Base-by-base conservation (phyloP, 2,797 vertebrate genomes). In the Lepus oiostolus region DNA sequence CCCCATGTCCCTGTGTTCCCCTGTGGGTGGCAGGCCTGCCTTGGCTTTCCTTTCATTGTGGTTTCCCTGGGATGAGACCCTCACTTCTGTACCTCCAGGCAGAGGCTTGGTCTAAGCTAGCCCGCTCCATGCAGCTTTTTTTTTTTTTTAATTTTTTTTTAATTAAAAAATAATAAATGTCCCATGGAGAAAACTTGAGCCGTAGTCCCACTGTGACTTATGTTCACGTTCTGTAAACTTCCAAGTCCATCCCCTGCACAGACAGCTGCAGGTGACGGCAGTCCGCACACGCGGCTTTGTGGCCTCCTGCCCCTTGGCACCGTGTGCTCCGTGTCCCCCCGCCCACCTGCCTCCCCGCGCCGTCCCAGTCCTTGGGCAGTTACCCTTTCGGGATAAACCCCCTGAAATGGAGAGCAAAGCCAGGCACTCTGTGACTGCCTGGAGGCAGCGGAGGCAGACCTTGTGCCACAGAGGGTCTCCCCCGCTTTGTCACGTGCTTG, bases 51-150 rank as follows among this genome's bases (percentile, higher is more conserved):
- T 75, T 88, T 82, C 26, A 22, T 19, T 38, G 24, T 85, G 70
- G 85, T 80, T 92, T 88, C 88, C 47, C 17, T 82, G 93, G 70
- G 85, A 79, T 30, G 52, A 93, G 83, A 85, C 30, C 7, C 71
- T 90, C 17, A 60, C 32, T 68, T 82, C 63, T 21, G 6, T 24
- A 72, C 65, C 30, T 26, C 13, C 47, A 60, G 82, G 81, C 5
- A 35, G 76, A 62, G 24, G 77, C 67, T 71, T 38, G 35, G 82
- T 32, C 50, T 83, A 38, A 63, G 47, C 77, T 30, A 70, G 38
- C 14, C 22, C 10, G 4, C 28, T 13, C 35, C 38, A 13, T 62
- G 70, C 47, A 82, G 75, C 42, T 93, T 93, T 70, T 2, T 12
- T 65, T 12, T 65, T 63, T 22, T 35, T 35, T 35, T 32, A 32